These are phyloP conservation scores for Thera britannica DNA, from an alignment of 2,888 invertebrate species.

Conservation along the genomic window DNA sequence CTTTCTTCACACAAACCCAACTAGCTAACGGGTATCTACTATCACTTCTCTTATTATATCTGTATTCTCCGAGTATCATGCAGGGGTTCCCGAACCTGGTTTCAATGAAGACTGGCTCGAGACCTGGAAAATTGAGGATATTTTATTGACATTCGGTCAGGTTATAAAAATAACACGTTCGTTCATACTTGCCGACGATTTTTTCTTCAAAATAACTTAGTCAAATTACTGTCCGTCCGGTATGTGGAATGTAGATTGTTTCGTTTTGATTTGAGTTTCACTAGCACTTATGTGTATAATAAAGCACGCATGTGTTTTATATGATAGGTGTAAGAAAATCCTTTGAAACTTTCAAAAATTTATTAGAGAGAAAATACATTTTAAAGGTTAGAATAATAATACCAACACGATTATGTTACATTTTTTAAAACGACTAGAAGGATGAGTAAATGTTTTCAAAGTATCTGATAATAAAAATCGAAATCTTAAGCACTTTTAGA, in stretches of 20 bases:
- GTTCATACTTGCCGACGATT: no score
- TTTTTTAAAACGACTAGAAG: neutral
- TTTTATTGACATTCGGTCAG: neutral
- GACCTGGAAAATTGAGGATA: constrained; percentile 16
- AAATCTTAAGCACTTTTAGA: neutral
- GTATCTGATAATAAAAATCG: neutral
- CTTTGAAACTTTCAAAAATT: constrained; percentile 1
- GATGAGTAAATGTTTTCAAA: neutral
- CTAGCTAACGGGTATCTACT: constrained; percentile 48
- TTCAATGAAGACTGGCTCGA: constrained; percentile 46
- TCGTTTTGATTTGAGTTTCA: neutral
- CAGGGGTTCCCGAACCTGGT: constrained; percentile 58
- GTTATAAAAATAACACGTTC: no score
- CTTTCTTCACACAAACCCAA: constrained; percentile 60
- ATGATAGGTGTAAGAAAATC: neutral
- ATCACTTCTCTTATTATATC: constrained; percentile 59
- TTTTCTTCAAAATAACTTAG: no score
- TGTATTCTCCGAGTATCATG: constrained; percentile 50
- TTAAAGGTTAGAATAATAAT: neutral
- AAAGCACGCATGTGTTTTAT: no score
- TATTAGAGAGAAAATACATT: neutral
- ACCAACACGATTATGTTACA: neutral
- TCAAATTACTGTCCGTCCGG: neutral
- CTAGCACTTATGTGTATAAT: neutral
- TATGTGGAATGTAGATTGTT: neutral